phyloP scores from a whole-genome alignment of 2,113 vertebrate genomes.

The Hyla sarda region DNA sequence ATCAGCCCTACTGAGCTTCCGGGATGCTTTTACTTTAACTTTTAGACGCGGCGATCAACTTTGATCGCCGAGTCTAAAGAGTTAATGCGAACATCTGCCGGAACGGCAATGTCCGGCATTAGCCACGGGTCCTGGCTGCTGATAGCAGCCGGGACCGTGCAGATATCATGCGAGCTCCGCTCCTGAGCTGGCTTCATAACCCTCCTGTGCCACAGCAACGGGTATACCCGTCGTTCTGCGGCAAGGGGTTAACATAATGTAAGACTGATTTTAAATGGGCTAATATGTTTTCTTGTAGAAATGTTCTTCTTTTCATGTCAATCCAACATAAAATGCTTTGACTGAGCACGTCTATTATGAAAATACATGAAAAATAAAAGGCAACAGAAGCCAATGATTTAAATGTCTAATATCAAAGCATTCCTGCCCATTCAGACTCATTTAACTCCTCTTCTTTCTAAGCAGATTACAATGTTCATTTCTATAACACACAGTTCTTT shows the following conservation, averaged over 20 bases:
- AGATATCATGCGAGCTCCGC: too few species aligned
- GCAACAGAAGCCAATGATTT: slow-evolving; percentile 39
- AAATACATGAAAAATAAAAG: slow-evolving; percentile 45
- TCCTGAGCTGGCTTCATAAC: too few species aligned
- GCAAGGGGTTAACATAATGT: slow-evolving; percentile 1
- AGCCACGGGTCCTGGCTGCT: too few species aligned
- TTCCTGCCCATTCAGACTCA: slow-evolving; percentile 49
- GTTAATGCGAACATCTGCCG: too few species aligned
- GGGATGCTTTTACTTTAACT: too few species aligned
- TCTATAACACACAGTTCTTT: slow-evolving; percentile 38
- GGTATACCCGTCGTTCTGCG: too few species aligned
- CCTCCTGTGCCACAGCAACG: too few species aligned
- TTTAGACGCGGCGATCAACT: too few species aligned
- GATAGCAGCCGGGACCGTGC: too few species aligned
- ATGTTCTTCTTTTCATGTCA: slow-evolving; percentile 41
- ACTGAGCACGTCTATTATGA: slow-evolving; percentile 23
- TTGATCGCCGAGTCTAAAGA: too few species aligned
- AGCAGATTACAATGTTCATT: slow-evolving; percentile 51
- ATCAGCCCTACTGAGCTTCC: too few species aligned
- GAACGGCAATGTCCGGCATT: too few species aligned
- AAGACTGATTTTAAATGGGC: neutral
- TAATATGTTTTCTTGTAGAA: slow-evolving; percentile 10
- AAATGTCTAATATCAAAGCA: slow-evolving; percentile 50
- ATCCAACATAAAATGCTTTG: slow-evolving; percentile 14
- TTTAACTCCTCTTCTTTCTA: slow-evolving; percentile 49